Evolutionary conservation across 2,797 vertebrate genomes (phyloP).

Genomic region (Propithecus perrieri): DNA sequence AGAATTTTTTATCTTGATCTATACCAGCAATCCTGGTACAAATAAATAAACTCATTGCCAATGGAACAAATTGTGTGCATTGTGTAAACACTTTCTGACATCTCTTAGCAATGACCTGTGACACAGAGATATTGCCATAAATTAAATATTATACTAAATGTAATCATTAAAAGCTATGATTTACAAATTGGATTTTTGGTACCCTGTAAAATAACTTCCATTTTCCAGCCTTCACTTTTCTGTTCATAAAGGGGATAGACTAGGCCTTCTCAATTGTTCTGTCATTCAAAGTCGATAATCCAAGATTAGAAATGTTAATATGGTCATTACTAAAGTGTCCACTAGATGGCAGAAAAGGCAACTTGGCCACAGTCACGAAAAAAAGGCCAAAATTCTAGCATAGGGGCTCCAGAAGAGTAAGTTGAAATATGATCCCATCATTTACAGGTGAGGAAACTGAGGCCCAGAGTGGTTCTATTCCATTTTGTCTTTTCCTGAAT

Average conservation of each 20-base stretch:
- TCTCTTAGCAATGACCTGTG: background rate
- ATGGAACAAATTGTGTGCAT: background rate
- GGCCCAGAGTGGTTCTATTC: background rate
- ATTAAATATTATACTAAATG: background rate
- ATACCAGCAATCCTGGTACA: background rate
- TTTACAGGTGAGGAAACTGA: background rate
- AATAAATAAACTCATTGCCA: background rate
- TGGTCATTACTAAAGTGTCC: background rate
- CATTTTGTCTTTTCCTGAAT: background rate
- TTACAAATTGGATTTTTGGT: background rate
- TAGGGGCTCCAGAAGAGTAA: background rate
- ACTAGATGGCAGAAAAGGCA: conserved; percentile 18
- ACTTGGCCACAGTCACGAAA: background rate
- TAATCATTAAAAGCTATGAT: background rate
- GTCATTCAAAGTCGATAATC: background rate
- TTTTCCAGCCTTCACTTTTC: background rate
- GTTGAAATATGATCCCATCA: background rate
- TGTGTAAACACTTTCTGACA: background rate
- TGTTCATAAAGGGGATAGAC: background rate
- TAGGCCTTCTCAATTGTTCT: background rate
- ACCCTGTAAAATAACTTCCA: background rate
- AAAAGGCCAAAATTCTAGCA: background rate
- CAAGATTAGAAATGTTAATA: background rate
- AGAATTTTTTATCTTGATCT: background rate
- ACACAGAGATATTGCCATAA: background rate